These are phyloP conservation scores for Chanos chanos DNA, from an alignment of 2,797 vertebrate genomes.

Conservation along the genomic window DNA sequence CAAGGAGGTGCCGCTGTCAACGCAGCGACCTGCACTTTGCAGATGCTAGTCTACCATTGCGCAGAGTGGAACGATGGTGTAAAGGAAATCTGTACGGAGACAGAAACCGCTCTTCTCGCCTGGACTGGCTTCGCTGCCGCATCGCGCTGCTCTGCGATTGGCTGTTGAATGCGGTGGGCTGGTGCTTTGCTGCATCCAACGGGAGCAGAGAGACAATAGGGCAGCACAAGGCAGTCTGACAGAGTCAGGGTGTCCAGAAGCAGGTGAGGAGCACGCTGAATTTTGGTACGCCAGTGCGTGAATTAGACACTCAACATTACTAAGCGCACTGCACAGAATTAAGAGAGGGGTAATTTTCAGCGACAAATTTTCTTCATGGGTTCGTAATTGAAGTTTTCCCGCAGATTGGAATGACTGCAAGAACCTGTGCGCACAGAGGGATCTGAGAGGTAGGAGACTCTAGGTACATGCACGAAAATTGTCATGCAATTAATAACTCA, in stretches of 20 bases:
- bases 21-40: background rate
- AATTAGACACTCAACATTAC: slow-evolving; percentile 4
- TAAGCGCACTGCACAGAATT: background rate
- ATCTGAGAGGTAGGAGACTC: slow-evolving; percentile 47
- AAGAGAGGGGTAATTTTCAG: background rate
- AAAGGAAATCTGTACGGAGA: slow-evolving; percentile 45
- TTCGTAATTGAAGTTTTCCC: slow-evolving; percentile 1
- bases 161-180: slow-evolving; percentile 46
- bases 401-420: slow-evolving; percentile 45
- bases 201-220: slow-evolving; percentile 62
- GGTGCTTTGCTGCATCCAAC: slow-evolving; percentile 19
- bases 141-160: slow-evolving; percentile 56
- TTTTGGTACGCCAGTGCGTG: background rate
- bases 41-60: background rate
- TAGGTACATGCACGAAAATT: background rate
- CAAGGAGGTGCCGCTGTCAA: too few species aligned
- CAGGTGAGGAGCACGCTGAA: background rate
- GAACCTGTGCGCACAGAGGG: slow-evolving; percentile 27
- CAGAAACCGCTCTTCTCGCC: slow-evolving; percentile 14
- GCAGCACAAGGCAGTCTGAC: slow-evolving; percentile 5
- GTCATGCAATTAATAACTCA: background rate
- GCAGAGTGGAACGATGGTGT: background rate
- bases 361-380: background rate
- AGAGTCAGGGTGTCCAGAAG: slow-evolving; percentile 6
- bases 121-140: background rate